phyloP scores from a whole-genome alignment of 2,797 vertebrate genomes.

The Spea hammondii region DNA sequence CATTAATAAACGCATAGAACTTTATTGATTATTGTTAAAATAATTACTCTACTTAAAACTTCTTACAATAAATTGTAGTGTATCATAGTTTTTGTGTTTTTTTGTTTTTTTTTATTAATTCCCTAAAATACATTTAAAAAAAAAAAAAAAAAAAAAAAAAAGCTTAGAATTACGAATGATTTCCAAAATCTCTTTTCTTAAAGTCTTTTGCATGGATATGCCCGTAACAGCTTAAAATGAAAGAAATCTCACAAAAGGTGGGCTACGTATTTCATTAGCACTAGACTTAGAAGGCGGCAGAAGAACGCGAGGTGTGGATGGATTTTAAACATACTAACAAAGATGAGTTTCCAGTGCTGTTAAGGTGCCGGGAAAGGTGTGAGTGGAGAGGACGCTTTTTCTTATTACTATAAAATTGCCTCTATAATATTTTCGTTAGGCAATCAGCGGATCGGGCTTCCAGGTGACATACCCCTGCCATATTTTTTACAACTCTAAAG shows the following conservation, averaged over 20 bases:
- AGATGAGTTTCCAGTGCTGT: slow-evolving; percentile 71
- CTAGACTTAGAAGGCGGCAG: slow-evolving; percentile 77
- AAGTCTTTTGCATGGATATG: neutral
- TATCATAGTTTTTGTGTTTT: no score
- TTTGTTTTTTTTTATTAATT: no score
- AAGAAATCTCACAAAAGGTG: slow-evolving; percentile 82
- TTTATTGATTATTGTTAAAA: no score
- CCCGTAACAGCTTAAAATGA: slow-evolving; percentile 79
- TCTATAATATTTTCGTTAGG: slow-evolving; percentile 62
- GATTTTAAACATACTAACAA: slow-evolving; percentile 67
- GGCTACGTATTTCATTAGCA: slow-evolving; percentile 86
- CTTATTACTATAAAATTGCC: slow-evolving; percentile 76
- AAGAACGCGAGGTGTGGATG: slow-evolving; percentile 75
- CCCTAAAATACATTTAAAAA: no score
- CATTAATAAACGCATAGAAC: no score
- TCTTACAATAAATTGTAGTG: no score
- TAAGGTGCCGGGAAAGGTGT: slow-evolving; percentile 70
- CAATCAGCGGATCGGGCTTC: slow-evolving; percentile 65
- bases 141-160: neutral
- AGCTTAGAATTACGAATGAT: neutral
- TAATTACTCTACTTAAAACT: no score
- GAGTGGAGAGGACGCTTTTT: slow-evolving; percentile 70
- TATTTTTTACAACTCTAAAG: slow-evolving; percentile 66
- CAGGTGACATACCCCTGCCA: slow-evolving; percentile 66
- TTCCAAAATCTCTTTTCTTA: neutral